A percentile compares a stretch with the other conserved stretches of the same genome.
Evolutionary conservation across 2,888 invertebrate genomes (phyloP).

Genomic region (Tineola bisselliella): DNA sequence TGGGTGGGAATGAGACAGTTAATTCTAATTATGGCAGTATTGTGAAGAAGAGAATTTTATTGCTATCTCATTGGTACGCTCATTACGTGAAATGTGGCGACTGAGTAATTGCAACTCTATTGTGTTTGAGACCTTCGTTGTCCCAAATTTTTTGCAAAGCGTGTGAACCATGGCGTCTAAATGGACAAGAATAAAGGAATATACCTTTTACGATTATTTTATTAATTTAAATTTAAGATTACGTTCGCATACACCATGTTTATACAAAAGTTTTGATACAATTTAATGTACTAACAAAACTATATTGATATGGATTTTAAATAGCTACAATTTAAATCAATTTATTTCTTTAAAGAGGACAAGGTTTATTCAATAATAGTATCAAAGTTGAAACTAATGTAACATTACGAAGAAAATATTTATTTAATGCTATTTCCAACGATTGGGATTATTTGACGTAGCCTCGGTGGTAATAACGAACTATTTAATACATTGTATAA

Average conservation of each 20-base stretch:
- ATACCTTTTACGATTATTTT: no score
- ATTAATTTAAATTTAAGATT: no score
- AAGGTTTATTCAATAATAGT: background rate
- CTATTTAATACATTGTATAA: background rate
- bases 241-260: no score
- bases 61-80: constrained; percentile 62
- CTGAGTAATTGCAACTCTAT: constrained; percentile 53
- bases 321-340: background rate
- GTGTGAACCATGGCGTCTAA: constrained; percentile 34
- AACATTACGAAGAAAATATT: no score
- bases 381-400: no score
- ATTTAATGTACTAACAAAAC: no score
- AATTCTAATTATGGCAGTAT: constrained; percentile 63
- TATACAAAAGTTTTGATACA: no score
- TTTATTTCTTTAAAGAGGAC: background rate
- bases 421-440: no score
- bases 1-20: constrained; percentile 62
- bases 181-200: background rate
- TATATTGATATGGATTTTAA: no score
- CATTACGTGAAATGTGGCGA: constrained; percentile 34
- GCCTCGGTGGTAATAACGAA: background rate
- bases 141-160: constrained; percentile 32
- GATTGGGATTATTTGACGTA: no score
- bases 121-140: constrained; percentile 28
- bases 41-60: constrained; percentile 61